Percentiles rank a stretch among this genome's conserved stretches.
These are phyloP conservation scores for Aleiodes testaceus DNA, from an alignment of 2,888 invertebrate species.

Conservation along the genomic window DNA sequence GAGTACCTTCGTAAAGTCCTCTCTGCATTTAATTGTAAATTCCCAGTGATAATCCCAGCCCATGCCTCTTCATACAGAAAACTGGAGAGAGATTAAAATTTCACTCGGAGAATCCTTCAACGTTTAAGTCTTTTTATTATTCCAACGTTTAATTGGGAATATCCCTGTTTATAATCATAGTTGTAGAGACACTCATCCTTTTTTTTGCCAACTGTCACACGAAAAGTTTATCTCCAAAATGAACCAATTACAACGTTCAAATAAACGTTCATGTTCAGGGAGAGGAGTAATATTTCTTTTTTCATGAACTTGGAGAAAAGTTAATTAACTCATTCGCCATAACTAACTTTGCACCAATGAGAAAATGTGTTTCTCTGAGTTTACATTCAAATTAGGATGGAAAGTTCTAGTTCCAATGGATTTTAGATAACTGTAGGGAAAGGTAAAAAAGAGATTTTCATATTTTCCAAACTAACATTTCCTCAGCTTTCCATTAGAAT, in stretches of 20 bases:
- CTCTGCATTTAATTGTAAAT: slow-evolving; percentile 57
- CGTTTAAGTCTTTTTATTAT: too few relatives aligned
- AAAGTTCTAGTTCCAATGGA: neutral
- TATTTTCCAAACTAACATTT: too few relatives aligned
- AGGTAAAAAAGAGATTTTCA: neutral
- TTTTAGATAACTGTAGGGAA: neutral
- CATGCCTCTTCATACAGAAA: neutral
- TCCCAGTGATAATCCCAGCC: slow-evolving; percentile 14
- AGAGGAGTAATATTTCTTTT: slow-evolving; percentile 7
- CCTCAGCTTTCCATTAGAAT: too few relatives aligned
- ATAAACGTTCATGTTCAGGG: neutral
- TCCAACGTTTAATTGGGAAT: too few relatives aligned
- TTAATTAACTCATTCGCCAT: slow-evolving; percentile 27
- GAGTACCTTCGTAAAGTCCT: slow-evolving; percentile 44
- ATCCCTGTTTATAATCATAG: too few relatives aligned
- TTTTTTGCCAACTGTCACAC: neutral
- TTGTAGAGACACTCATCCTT: neutral
- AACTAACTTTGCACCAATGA: slow-evolving; percentile 11
- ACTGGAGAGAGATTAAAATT: neutral
- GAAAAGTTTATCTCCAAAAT: slow-evolving; percentile 6
- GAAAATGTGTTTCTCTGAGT: slow-evolving; percentile 10
- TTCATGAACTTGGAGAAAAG: neutral
- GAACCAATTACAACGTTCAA: slow-evolving; percentile 20
- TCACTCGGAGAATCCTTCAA: too few relatives aligned
- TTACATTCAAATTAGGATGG: neutral